phyloP scores from a whole-genome alignment of 2,113 vertebrate genomes.

The Ovis canadensis region DNA sequence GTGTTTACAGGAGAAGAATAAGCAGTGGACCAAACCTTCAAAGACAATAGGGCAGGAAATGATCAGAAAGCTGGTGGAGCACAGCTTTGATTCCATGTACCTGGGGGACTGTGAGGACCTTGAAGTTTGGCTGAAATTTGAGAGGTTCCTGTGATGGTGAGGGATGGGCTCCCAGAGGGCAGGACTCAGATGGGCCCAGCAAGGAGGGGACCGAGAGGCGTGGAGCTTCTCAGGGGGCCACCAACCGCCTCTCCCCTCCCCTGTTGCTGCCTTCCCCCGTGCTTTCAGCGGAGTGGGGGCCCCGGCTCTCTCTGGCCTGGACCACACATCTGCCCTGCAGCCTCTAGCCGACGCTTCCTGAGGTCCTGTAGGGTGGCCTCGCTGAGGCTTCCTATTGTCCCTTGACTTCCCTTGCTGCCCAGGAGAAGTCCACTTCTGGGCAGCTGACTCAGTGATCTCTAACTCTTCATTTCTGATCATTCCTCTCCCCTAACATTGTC shows the following conservation, averaged over 20 bases:
- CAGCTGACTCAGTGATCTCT: background rate
- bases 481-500: background rate
- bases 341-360: background rate
- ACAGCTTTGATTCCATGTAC: background rate
- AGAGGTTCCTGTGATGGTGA: background rate
- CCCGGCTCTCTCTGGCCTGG: background rate
- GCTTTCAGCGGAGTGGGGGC: background rate
- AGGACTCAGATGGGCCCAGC: background rate
- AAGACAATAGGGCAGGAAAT: background rate
- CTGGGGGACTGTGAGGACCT: background rate
- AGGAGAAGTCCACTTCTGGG: no score
- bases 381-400: background rate
- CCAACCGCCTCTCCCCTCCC: background rate
- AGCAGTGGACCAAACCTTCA: background rate
- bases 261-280: accelerated
- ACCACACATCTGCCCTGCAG: background rate
- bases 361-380: background rate
- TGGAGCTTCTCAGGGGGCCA: background rate
- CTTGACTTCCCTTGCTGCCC: background rate
- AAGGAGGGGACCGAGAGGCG: background rate
- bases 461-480: background rate
- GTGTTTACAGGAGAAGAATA: background rate
- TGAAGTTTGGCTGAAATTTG: background rate
- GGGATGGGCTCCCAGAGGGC: no score
- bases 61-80: background rate